Percentiles rank a stretch among this genome's conserved stretches.
phyloP scores from a whole-genome alignment of 2,888 invertebrate species.

The Leucozona laternaria region DNA sequence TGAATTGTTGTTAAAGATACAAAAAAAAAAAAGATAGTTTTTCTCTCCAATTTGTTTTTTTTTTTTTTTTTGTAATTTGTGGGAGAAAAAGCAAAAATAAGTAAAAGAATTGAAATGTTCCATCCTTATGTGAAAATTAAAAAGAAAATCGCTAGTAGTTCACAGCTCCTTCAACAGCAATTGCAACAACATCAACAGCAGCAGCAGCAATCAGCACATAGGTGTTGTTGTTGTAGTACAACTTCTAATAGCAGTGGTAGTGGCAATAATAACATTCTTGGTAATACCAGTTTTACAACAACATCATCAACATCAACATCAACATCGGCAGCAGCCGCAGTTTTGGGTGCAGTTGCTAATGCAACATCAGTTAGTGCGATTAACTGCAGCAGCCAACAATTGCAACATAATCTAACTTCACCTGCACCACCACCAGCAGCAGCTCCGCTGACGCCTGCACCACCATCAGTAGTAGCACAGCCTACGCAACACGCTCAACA shows the following conservation, averaged over 20 bases:
- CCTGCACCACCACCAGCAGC: conserved; percentile 37
- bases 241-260: conserved; percentile 40
- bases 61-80: too few relatives aligned
- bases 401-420: conserved; percentile 57
- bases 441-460: not conserved
- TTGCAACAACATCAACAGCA: conserved; percentile 55
- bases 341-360: conserved; percentile 81
- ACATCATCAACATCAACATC: conserved; percentile 74
- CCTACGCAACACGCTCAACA: conserved; percentile 51
- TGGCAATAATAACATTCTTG: conserved; percentile 69
- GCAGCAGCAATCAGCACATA: conserved; percentile 53
- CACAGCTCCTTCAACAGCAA: conserved; percentile 67
- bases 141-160: conserved; percentile 79
- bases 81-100: conserved; percentile 70
- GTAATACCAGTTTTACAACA: conserved; percentile 77
- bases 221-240: conserved; percentile 71
- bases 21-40: conserved; percentile 7
- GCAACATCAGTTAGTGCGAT: conserved; percentile 82
- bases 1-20: conserved; percentile 63
- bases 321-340: conserved; percentile 77
- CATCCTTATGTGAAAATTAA: conserved; percentile 84
- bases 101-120: conserved; percentile 81
- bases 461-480: conserved; percentile 77
- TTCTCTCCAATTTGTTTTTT: not conserved
- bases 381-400: conserved; percentile 66